These are phyloP conservation scores for Nixonia krombeini DNA, from an alignment of 1,140 invertebrate species.

Conservation along the genomic window DNA sequence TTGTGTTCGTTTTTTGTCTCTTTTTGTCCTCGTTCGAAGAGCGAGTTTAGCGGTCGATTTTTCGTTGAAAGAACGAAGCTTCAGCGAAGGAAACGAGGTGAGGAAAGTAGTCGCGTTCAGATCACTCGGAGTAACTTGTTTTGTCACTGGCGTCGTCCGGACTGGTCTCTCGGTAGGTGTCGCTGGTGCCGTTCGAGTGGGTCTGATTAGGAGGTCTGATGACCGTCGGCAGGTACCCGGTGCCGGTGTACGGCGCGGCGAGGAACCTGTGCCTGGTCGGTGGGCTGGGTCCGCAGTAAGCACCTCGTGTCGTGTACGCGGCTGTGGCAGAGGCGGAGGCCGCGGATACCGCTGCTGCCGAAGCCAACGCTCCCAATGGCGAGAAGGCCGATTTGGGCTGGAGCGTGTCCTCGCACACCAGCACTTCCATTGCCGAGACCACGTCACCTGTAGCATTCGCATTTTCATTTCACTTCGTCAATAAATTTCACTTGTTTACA, in stretches of 20 bases:
- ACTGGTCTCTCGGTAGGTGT: constrained; percentile 64
- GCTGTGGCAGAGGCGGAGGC: constrained; percentile 73
- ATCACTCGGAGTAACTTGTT: constrained; percentile 69
- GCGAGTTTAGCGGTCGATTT: not conserved
- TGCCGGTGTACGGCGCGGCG: constrained; percentile 84
- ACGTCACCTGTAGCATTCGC: constrained; percentile 79
- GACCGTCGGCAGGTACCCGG: constrained; percentile 84
- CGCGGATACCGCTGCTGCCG: constrained; percentile 74
- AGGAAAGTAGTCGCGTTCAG: constrained; percentile 47
- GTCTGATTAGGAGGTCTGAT: constrained; percentile 76
- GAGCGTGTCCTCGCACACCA: constrained; percentile 79
- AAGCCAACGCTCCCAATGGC: constrained; percentile 76
- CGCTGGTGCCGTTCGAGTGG: constrained; percentile 63
- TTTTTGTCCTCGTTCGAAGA: too few relatives aligned
- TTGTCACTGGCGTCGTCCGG: constrained; percentile 68
- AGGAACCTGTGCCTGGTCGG: constrained; percentile 79
- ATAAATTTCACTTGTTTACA: too few relatives aligned
- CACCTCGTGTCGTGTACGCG: constrained; percentile 68
- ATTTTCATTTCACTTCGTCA: too few relatives aligned
- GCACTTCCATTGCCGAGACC: constrained; percentile 90
- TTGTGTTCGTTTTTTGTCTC: too few relatives aligned
- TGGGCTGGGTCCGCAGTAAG: constrained; percentile 68
- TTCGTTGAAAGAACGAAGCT: not conserved
- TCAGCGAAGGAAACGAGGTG: constrained; percentile 50
- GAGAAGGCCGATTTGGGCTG: constrained; percentile 82